A percentile compares a stretch with the other conserved stretches of the same genome.
Evolutionary conservation across 2,113 vertebrate genomes (phyloP).

Genomic region (Centropus unirufus): DNA sequence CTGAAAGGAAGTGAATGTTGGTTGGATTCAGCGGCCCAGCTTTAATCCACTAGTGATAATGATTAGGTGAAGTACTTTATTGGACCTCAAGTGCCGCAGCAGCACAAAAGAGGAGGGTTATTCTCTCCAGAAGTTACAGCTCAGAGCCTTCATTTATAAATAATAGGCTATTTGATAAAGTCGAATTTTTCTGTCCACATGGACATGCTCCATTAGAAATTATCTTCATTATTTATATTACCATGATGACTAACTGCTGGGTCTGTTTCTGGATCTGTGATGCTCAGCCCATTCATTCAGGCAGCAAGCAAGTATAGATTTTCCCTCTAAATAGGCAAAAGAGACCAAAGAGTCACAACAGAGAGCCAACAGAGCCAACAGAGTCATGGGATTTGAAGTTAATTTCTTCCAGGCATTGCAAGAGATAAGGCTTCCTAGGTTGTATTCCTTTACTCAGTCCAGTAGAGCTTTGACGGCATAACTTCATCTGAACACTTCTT

Average conservation of each 20-base stretch:
- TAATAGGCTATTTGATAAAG: background rate
- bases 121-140: background rate
- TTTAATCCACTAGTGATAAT: background rate
- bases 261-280: background rate
- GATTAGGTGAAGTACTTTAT: background rate
- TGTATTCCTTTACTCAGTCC: background rate
- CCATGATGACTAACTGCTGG: background rate
- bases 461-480: background rate
- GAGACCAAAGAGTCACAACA: background rate
- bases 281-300: background rate
- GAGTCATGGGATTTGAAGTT: background rate
- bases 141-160: background rate
- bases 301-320: background rate
- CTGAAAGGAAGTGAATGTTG: background rate
- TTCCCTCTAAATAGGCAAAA: background rate
- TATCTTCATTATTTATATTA: background rate
- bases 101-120: background rate
- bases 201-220: accelerated
- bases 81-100: background rate
- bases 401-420: background rate
- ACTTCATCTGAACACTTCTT: background rate
- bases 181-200: background rate
- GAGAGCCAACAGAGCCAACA: too few species aligned
- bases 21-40: background rate
- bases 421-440: background rate